phyloP scores from a whole-genome alignment of 2,113 vertebrate species.

The Proteles cristata region DNA sequence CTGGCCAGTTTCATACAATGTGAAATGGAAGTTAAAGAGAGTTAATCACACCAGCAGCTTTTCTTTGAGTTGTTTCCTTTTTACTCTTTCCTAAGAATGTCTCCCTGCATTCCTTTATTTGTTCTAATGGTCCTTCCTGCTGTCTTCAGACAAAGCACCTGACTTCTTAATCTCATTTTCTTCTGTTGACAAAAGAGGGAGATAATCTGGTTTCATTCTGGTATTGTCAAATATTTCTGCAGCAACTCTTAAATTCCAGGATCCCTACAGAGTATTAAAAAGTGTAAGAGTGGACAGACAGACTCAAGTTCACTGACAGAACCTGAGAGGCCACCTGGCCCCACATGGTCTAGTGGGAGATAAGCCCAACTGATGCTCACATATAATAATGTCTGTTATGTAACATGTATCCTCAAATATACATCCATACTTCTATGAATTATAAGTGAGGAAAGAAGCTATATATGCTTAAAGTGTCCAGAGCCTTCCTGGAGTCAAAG shows the following conservation, averaged over 20 bases:
- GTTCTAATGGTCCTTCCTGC: not conserved
- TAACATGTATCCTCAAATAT: not conserved
- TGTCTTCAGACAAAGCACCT: not conserved
- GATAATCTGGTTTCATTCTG: not conserved
- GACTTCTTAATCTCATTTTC: not conserved
- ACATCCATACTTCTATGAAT: not conserved
- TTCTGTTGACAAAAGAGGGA: not conserved
- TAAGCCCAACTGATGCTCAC: not conserved
- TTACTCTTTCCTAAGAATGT: not conserved
- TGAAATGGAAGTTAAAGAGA: not conserved
- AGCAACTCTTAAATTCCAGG: not conserved
- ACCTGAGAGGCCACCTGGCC: accelerated
- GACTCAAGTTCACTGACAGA: accelerated
- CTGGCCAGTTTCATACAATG: not conserved
- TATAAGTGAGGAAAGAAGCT: not conserved
- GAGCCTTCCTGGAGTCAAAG: not conserved
- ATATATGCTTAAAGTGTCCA: not conserved
- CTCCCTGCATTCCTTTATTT: not conserved
- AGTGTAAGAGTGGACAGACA: not conserved
- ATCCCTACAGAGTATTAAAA: not conserved
- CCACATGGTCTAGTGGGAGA: too few species aligned
- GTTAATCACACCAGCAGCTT: not conserved
- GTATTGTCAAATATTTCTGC: not conserved
- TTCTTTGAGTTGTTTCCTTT: not conserved
- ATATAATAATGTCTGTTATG: not conserved